Conservation (phyloP, 2,888 invertebrate species). For the Catotricha subobsoleta region DNA sequence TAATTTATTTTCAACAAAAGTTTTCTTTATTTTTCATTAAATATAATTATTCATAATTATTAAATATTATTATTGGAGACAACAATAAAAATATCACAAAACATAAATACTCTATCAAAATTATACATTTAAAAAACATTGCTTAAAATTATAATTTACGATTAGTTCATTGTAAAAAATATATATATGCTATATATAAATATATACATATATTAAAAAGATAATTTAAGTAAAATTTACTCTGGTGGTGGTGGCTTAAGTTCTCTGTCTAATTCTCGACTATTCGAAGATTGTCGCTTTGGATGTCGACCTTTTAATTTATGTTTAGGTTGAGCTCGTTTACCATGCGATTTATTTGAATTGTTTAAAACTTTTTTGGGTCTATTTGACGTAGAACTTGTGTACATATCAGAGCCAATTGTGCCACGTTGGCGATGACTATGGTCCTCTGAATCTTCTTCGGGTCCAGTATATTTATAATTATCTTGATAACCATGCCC, state of each 20-base stretch:
- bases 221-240: neutral
- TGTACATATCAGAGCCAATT: constrained; percentile 1
- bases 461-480: constrained; percentile 13
- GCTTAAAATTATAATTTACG: too few relatives aligned
- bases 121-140: too few relatives aligned
- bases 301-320: neutral
- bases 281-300: neutral
- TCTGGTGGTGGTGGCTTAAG: constrained; percentile 4
- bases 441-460: neutral
- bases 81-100: too few relatives aligned
- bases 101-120: too few relatives aligned
- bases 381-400: constrained; percentile 7
- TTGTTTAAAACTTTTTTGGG: constrained; percentile 10
- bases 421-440: neutral
- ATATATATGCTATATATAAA: neutral
- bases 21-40: too few relatives aligned
- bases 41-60: too few relatives aligned
- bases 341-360: neutral
- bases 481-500: constrained; percentile 27
- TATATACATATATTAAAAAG: neutral
- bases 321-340: neutral
- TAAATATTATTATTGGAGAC: too few relatives aligned
- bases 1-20: too few relatives aligned
- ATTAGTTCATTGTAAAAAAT: too few relatives aligned
- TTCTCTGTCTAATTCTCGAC: constrained; percentile 1